Evolutionary conservation across 2,797 vertebrate species (phyloP).

Genomic region (Scolopax rusticola): DNA sequence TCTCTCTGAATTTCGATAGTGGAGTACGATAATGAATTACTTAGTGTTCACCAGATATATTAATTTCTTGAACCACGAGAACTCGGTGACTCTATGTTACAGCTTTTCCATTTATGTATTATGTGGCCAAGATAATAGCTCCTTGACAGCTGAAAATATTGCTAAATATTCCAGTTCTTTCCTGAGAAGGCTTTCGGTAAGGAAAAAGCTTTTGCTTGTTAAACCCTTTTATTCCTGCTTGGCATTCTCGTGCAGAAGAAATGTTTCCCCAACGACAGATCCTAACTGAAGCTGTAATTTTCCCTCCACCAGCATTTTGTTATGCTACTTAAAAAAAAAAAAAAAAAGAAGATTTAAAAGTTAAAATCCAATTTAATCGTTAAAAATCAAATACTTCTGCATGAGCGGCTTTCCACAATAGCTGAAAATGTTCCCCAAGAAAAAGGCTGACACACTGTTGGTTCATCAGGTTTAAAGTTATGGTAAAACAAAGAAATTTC

Average conservation of each 20-base stretch:
- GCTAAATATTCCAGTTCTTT: not conserved
- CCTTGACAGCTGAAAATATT: slow-evolving; percentile 3
- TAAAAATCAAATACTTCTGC: not conserved
- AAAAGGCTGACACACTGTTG: fast-evolving
- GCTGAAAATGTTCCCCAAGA: not conserved
- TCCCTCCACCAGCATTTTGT: not conserved
- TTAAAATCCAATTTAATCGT: not conserved
- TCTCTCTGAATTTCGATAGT: not conserved
- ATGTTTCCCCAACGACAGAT: not conserved
- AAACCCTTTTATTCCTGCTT: not conserved
- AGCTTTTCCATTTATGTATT: not conserved
- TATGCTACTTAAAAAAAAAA: not conserved
- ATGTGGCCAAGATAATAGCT: not conserved
- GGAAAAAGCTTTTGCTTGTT: slow-evolving; percentile 4
- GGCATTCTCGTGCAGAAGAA: not conserved
- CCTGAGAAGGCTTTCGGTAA: not conserved
- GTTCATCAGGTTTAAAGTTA: not conserved
- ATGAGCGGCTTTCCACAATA: not conserved
- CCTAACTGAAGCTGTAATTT: not conserved
- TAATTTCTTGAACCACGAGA: not conserved
- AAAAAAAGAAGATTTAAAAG: not conserved
- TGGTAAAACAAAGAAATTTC: not conserved
- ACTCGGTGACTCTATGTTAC: not conserved
- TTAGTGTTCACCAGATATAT: not conserved
- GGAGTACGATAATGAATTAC: not conserved